Base-by-base conservation (phyloP, 2,113 vertebrate species). In the Agapornis roseicollis region DNA sequence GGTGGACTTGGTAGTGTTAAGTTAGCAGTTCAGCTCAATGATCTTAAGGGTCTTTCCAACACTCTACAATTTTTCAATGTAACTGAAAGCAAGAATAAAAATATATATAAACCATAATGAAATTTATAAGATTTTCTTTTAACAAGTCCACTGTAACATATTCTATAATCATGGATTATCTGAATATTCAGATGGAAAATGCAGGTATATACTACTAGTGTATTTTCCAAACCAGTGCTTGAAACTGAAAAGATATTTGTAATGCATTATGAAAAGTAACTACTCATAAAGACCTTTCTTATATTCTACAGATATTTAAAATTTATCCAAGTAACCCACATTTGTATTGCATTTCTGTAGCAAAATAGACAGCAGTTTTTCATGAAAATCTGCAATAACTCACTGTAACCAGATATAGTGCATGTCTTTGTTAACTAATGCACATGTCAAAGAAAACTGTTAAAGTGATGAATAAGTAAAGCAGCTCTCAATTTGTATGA, bases 391-490 rank as follows among this genome's bases (percentile, higher is more conserved):
- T 69, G 27, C 72, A 89, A 7, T 61, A 94, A 78, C 27, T 66
- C 68, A 50, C 39, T 84, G 52, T 23, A 69, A 94, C 18, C 49
- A 80, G n/a, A 91, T 66, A 80, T 4, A 82, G 33, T 64, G 22
- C 42, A 39, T 27, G 64, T 44, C 49, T 85, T 91, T 71, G 33
- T 42, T 74, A 96, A 94, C 31, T 85, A 90, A 86, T 13, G 47
- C 39, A 80, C 25, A 73, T 42, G 16, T 44, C 20, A 47, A 80
- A 93, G 85, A 95, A 92, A 84, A 24, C 31, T 60, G 49, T 42
- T 88, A 50, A 65, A 88, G 22, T 41, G 61, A 94, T 96, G 93
- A 97, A 80, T 86, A 96, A 94, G 69, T 90, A 84, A 82, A 92
- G 69, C 35, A 74, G 42, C 85, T 93, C 91, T 96, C 55, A 65